Evolutionary conservation across 2,113 vertebrate genomes (phyloP), one percentile per base, ranked within the genome.

Genomic region (Nesogale talazaci): DNA sequence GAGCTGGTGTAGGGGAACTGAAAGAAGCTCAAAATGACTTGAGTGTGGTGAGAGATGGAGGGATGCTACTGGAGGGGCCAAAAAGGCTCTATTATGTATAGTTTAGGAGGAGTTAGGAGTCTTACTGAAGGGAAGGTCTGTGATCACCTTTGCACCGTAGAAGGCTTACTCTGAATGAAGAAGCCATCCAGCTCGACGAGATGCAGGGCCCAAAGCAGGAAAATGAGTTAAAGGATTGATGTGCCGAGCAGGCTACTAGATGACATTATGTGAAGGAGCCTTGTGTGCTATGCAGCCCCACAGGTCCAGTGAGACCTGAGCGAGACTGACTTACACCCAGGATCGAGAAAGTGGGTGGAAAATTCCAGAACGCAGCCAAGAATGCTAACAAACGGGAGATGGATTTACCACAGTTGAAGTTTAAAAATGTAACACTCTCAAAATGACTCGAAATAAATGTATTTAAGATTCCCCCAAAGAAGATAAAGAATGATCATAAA

Each of bases 361-460:
- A 72, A 74, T 81, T 86, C 67, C 46, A 82, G 52, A 86, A 86
- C 29, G 77, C 67, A 72, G 52, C 34, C 74, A 56, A 77, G 80
- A 86, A 81, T 34, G 29, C 86, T 77, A 95, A 40, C 88, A 77
- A 42, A 72, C 89, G 52, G 91, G 40, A 92, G 63, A 46, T 57
- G 56, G 65, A 42, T 92, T 86, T 83, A 78, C 40, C 89, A 74
- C 34, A 31, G 67, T 20, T 84, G 52, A 92, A 89, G 83, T 80
- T 40, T 25, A 89, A 86, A 89, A 80, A 52, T 56, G 38, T 16
- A 42, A 57, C 10, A 59, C 63, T 95, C 92, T 83, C 31, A 89
- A 59, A 83, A 85, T 72, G 84, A 83, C 65, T 88, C 95, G 86
- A 86, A 74, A 89, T 40, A 59, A 83, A 57, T 88, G 72, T 78